Conservation (phyloP, 2,888 invertebrate genomes). For the Nasonovia ribisnigri region DNA sequence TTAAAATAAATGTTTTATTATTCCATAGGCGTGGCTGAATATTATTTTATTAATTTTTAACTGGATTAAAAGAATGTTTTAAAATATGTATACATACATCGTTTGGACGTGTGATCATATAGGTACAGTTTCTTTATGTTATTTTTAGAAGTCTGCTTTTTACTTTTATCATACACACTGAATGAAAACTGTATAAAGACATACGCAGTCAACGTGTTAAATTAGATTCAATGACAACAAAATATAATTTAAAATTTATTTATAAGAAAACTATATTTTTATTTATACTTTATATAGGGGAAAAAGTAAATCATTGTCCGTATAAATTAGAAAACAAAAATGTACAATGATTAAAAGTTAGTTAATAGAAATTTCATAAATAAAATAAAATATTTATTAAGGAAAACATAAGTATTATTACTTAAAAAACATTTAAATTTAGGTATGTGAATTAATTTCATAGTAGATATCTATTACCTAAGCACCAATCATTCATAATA, state of each 20-base stretch:
- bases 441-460: background rate
- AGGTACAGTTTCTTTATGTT: too few species aligned
- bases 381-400: slow-evolving; percentile 15
- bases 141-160: too few species aligned
- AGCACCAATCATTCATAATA: slow-evolving; percentile 55
- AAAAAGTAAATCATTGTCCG: background rate
- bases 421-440: background rate
- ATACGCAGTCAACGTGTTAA: background rate
- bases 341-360: background rate
- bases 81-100: too few species aligned
- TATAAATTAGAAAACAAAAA: slow-evolving; percentile 6
- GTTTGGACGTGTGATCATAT: too few species aligned
- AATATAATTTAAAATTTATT: background rate
- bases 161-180: too few species aligned
- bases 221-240: background rate
- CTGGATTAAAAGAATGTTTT: too few species aligned
- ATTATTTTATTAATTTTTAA: too few species aligned
- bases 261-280: background rate
- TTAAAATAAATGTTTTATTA: too few species aligned
- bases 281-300: background rate
- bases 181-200: too few species aligned
- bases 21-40: too few species aligned
- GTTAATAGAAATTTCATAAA: background rate
- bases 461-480: slow-evolving; percentile 43
- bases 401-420: background rate